phyloP scores from a whole-genome alignment of 2,888 invertebrate genomes.

The Agonopterix arenella region DNA sequence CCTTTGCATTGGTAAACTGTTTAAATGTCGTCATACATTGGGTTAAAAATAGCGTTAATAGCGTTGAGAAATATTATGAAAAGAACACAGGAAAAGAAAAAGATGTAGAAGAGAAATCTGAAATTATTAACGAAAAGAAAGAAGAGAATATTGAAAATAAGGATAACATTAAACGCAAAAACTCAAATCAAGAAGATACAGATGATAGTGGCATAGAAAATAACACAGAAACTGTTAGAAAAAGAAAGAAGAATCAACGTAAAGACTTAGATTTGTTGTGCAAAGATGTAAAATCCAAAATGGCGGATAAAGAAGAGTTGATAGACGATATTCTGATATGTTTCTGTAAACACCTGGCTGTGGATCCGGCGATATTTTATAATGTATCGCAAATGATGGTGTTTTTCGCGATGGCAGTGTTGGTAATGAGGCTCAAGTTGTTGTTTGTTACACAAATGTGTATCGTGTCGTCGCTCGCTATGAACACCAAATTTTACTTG shows the following conservation, averaged over 20 bases:
- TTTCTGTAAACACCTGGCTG: constrained; percentile 42
- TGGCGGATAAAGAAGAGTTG: constrained; percentile 24
- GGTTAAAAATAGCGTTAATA: constrained; percentile 25
- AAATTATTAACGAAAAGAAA: background rate
- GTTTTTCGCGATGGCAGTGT: constrained; percentile 83
- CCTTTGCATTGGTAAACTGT: constrained; percentile 66
- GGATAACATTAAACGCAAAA: background rate
- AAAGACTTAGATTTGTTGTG: constrained; percentile 33
- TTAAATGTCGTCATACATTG: constrained; percentile 51
- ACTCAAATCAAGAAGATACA: background rate
- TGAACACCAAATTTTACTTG: constrained; percentile 76
- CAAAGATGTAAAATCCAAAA: constrained; percentile 23
- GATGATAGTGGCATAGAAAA: constrained; percentile 5
- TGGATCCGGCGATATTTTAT: constrained; percentile 80
- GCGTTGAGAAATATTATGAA: constrained; percentile 8
- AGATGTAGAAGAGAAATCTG: background rate
- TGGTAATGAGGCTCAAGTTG: constrained; percentile 87
- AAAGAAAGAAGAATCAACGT: constrained; percentile 19
- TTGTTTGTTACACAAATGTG: constrained; percentile 88
- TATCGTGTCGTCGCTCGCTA: constrained; percentile 81
- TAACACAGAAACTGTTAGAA: constrained; percentile 20
- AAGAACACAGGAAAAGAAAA: background rate
- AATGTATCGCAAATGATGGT: constrained; percentile 83
- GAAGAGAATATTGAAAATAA: background rate
- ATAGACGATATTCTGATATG: constrained; percentile 19